phyloP scores from a whole-genome alignment of 1,140 invertebrate genomes.

The Nixonia krombeini region DNA sequence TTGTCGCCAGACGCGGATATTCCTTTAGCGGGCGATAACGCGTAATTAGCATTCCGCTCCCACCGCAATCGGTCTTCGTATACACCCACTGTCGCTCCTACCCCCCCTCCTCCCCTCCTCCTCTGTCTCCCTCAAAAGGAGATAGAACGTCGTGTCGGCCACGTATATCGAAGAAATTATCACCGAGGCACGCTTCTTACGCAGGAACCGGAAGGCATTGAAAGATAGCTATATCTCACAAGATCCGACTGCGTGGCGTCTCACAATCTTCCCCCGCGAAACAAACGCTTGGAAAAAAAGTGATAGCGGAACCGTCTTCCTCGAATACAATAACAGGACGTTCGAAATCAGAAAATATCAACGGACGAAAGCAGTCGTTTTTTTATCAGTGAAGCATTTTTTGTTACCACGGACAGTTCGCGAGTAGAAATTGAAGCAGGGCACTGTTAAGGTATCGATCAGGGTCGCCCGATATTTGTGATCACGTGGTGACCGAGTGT shows the following conservation, averaged over 20 bases:
- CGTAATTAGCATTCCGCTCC: constrained; percentile 21
- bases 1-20: constrained; percentile 21
- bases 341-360: no score
- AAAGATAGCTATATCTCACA: constrained; percentile 61
- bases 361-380: no score
- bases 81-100: constrained; percentile 43
- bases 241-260: constrained; percentile 40
- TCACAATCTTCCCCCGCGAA: background rate
- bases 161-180: constrained; percentile 63
- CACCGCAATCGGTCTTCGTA: constrained; percentile 22
- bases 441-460: no score
- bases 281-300: no score
- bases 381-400: no score
- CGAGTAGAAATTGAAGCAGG: no score
- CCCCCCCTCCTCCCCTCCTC: constrained; percentile 50
- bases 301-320: background rate
- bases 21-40: constrained; percentile 22
- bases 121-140: constrained; percentile 17
- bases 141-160: constrained; percentile 34
- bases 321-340: no score
- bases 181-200: constrained; percentile 59
- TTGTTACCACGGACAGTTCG: no score
- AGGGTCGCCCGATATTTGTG: no score
- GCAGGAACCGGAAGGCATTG: constrained; percentile 66
- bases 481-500: no score